Evolutionary conservation across 2,113 vertebrate genomes (phyloP), one percentile per base, ranked within the genome.

Genomic region (Ictalurus furcatus): DNA sequence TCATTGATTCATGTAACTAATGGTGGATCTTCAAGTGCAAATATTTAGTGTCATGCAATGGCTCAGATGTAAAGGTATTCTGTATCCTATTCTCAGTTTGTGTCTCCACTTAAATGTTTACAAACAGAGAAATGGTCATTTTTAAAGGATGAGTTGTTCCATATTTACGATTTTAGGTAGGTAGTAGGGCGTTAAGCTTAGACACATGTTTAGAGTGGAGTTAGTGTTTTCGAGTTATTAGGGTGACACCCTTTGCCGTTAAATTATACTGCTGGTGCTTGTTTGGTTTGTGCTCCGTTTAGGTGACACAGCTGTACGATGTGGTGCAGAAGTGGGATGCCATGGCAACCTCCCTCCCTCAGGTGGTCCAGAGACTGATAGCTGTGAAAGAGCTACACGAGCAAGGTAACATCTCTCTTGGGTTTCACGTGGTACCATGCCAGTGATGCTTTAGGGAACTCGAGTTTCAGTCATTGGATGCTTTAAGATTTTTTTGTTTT

Each of bases 291-390:
- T 84, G 16, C 85, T 84, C 84, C 11, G 30, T 63, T 74, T 93
- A 98, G 97, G 96, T 99, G 88, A 96, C 97, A 7, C 97, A 99
- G 92, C 94, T 99, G 1, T 98, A 97, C 59, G 97, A 98, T 80
- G 92, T 94, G 71, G 94, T 97, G 88, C 97, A 98, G 95, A 97
- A 97, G 95, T 99, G 98, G 97, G 97, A 97, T 65, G 94, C 96
- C 16, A 91, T 97, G 87, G 97, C 97, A 71, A 95, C 95, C 28
- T 95, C 96, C 21, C 92, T 98, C 6, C 98, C 98, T 1, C 97
- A 97, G 89, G 95, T 98, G 92, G 97, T 98, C 73, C 97, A 98
- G 94, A 95, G 98, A 92, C 96, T 99, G 1, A 92, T 97, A 0
- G 95, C 96, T 25, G 96, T 98, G 90, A 97, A 96, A 94, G 97